Conservation (phyloP, 2,888 invertebrate species). For the Glomeris marginata region DNA sequence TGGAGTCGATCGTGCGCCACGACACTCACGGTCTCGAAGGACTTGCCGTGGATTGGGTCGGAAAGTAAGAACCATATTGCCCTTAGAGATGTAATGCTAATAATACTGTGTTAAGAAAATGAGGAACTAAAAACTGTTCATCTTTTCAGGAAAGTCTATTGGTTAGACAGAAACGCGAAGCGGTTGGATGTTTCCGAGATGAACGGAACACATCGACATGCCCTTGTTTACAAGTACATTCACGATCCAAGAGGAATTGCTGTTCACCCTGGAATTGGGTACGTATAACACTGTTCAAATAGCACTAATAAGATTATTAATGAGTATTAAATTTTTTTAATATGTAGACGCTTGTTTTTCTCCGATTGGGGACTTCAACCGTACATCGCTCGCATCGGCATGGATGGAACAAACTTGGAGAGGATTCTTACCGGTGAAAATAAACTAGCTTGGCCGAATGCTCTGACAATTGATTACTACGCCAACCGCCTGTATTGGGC, state of each 20-base stretch:
- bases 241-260: constrained; percentile 88
- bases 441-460: constrained; percentile 97
- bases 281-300: constrained; percentile 25
- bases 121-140: too few relatives aligned
- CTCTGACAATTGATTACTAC: constrained; percentile 88
- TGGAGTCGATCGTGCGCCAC: constrained; percentile 73
- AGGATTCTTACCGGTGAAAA: constrained; percentile 80
- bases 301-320: background rate
- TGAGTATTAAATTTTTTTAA: background rate
- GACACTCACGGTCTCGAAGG: constrained; percentile 96
- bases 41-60: constrained; percentile 92
- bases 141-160: constrained; percentile 68
- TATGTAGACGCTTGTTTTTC: constrained; percentile 52
- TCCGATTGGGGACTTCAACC: constrained; percentile 83
- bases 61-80: constrained; percentile 26
- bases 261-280: constrained; percentile 86
- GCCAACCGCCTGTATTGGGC: constrained; percentile 94
- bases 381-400: constrained; percentile 89
- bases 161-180: constrained; percentile 89
- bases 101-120: too few relatives aligned
- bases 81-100: background rate
- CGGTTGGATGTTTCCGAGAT: constrained; percentile 90
- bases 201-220: constrained; percentile 79
- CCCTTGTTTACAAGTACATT: constrained; percentile 61
- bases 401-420: constrained; percentile 88